Evolutionary conservation across 1,140 invertebrate genomes (phyloP).

Genomic region (Ganaspis sp.): DNA sequence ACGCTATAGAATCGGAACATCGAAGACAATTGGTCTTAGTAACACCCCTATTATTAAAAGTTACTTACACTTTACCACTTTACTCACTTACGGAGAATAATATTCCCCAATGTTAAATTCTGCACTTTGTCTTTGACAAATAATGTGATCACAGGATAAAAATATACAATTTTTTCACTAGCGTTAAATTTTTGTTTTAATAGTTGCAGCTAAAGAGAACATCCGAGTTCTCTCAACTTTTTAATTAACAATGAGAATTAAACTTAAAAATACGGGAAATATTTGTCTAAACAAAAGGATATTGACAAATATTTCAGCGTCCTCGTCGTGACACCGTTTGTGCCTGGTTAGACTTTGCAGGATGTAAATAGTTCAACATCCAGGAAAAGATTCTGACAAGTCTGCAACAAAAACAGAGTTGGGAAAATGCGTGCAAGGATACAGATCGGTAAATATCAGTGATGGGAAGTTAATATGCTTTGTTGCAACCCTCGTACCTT

Average conservation of each 20-base stretch:
- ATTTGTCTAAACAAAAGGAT: neutral
- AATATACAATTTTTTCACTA: slow-evolving; percentile 6
- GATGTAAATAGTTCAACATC: neutral
- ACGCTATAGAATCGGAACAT: neutral
- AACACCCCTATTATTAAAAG: neutral
- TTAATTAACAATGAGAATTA: neutral
- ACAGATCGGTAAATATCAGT: neutral
- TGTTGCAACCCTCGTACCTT: no score
- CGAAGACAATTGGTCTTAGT: neutral
- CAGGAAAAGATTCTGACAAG: slow-evolving; percentile 9
- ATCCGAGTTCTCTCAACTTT: neutral
- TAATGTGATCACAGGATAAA: slow-evolving; percentile 42
- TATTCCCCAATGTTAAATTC: neutral
- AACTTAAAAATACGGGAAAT: neutral
- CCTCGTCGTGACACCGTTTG: slow-evolving; percentile 7
- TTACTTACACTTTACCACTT: neutral
- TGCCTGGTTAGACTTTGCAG: neutral
- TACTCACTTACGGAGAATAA: neutral
- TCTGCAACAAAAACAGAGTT: neutral
- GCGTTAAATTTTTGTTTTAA: neutral
- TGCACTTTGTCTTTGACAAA: neutral
- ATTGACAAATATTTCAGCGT: slow-evolving; percentile 37
- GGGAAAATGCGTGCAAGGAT: neutral
- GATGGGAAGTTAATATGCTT: slow-evolving; percentile 2
- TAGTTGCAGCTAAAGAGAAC: neutral